phyloP scores from a whole-genome alignment of 1,140 invertebrate genomes.

The Teleopsis dalmanni region DNA sequence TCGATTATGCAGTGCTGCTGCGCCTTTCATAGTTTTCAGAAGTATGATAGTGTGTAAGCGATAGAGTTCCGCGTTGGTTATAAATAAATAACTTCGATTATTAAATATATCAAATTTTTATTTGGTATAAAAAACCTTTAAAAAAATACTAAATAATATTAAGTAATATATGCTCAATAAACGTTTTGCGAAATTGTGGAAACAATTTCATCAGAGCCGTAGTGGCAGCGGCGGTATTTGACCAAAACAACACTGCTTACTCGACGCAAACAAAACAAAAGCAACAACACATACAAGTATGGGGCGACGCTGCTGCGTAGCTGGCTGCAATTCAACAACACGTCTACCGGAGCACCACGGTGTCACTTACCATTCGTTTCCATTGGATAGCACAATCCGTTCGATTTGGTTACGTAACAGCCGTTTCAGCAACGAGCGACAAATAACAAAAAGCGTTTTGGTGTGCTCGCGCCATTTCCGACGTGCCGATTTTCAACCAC shows the following conservation, averaged over 20 bases:
- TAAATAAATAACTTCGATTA: too few species aligned
- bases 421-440: slow-evolving; percentile 45
- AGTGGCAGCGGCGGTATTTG: too few species aligned
- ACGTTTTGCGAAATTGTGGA: background rate
- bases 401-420: slow-evolving; percentile 48
- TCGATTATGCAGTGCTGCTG: too few species aligned
- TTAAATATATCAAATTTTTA: too few species aligned
- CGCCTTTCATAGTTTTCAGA: too few species aligned
- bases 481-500: slow-evolving; percentile 54
- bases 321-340: slow-evolving; percentile 40
- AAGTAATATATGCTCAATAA: background rate
- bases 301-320: slow-evolving; percentile 41
- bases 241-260: background rate
- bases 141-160: background rate
- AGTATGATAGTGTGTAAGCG: too few species aligned
- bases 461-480: slow-evolving; percentile 58
- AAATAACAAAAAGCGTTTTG: slow-evolving; percentile 50
- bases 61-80: too few species aligned
- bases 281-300: slow-evolving; percentile 15
- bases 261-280: background rate
- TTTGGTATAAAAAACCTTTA: too few species aligned
- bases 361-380: slow-evolving; percentile 51
- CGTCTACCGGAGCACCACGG: slow-evolving; percentile 45
- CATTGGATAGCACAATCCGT: slow-evolving; percentile 44
- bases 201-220: background rate